These are phyloP conservation scores for Prosopocoilus inquinatus DNA, from an alignment of 2,888 invertebrate genomes.

Conservation along the genomic window DNA sequence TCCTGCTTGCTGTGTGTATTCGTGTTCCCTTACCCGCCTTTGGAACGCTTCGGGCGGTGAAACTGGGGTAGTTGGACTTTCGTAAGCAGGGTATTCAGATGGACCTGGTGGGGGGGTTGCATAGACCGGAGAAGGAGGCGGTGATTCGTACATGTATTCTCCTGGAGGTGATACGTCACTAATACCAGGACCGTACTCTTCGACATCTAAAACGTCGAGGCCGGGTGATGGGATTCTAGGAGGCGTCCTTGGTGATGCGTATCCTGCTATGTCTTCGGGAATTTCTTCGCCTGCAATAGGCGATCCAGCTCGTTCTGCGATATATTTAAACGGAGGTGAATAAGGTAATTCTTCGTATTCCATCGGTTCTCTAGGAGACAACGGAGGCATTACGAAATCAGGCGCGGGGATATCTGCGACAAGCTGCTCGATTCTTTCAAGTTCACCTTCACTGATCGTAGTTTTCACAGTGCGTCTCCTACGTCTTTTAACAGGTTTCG, in stretches of 20 bases:
- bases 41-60: neutral
- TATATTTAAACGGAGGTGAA: neutral
- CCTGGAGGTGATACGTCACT: neutral
- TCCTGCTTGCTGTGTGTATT: conserved; percentile 12
- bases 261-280: neutral
- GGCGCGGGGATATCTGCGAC: neutral
- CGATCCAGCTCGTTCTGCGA: neutral
- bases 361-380: neutral
- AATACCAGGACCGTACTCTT: neutral
- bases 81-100: neutral
- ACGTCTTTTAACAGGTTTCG: no score
- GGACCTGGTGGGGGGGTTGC: neutral
- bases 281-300: neutral
- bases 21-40: conserved; percentile 1
- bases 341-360: neutral
- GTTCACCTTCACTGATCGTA: no score
- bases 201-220: neutral
- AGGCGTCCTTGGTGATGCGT: neutral
- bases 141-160: conserved; percentile 2
- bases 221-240: neutral
- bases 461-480: no score
- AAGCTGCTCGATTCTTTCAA: neutral
- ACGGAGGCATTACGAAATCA: neutral
- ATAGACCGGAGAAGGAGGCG: conserved; percentile 4
- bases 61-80: neutral